These are phyloP conservation scores for Empidonax traillii DNA, from an alignment of 2,113 vertebrate species.

Conservation along the genomic window DNA sequence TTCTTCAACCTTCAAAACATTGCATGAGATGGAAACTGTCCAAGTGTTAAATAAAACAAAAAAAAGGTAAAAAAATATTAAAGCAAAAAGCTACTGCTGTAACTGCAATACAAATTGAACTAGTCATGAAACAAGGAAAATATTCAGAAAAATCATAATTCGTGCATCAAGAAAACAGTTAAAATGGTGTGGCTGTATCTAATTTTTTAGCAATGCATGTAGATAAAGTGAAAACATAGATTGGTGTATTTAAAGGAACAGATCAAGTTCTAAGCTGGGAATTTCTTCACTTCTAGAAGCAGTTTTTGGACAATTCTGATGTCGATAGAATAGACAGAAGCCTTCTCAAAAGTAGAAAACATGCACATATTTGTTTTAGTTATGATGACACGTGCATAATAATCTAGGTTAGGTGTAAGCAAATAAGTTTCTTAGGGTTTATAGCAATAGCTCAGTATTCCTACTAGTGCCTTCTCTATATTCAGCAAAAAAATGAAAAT, in stretches of 20 bases:
- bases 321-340: neutral
- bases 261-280: neutral
- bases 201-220: neutral
- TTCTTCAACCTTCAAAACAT: neutral
- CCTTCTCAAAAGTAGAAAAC: neutral
- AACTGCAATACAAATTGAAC: neutral
- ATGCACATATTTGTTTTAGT: neutral
- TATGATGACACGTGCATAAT: neutral
- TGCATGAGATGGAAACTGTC: neutral
- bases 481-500: neutral
- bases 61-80: neutral
- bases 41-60: neutral
- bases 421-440: neutral
- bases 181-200: neutral
- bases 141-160: neutral
- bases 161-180: neutral
- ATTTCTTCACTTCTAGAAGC: neutral
- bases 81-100: neutral
- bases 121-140: neutral
- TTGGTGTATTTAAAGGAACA: neutral
- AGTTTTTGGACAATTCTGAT: neutral
- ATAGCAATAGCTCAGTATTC: neutral
- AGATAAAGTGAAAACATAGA: neutral
- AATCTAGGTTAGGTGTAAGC: neutral
- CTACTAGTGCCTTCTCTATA: neutral